Base-by-base conservation (phyloP, 2,888 invertebrate species). In the Meteorus cinctellus region DNA sequence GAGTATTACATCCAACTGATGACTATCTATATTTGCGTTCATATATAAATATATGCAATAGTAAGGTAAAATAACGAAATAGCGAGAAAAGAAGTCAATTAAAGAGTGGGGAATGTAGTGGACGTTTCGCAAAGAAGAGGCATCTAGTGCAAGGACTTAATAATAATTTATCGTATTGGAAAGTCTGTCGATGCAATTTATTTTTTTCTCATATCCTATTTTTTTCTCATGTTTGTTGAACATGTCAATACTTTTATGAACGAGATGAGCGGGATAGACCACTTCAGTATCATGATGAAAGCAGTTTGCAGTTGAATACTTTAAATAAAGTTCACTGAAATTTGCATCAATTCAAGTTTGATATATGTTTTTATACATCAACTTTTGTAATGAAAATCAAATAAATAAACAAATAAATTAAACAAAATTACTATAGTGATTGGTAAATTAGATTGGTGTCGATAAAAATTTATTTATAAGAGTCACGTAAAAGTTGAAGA, bases 71-170 rank as follows among this genome's bases (percentile, higher is more conserved):
- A 60, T 55, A 59, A 67, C 29, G 29, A 55, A 66, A 12, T 41
- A 31, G 67, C 14, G 12, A 34, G 12, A 63, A 14, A 12, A n/a
- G 10, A 16, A 55, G 16, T 60, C 16, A 31, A 65, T 29, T 68
- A 41, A 70, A 55, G 16, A 51, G 59, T 45, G 60, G 19, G 19
- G 66, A 65, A 69, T 31, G 36, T 65, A 66, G 72, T 74, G 75
- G 78, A 78, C 78, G 76, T 84, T 84, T 83, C 81, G 84, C 81
- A 83, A 85, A 80, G 82, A 82, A 82, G 83, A 82, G 80, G 72
- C 80, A 83, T 82, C 76, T 78, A 74, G 78, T 81, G 81, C 84
- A 82, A 83, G 83, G 83, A 84, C 83, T 83, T 78, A 74, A 82
- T 81, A 74, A 81, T 81, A 75, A 81, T 80, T 78, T 79, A 80